A percentile compares a stretch with the other conserved stretches of the same genome.
Evolutionary conservation across 2,888 invertebrate genomes (phyloP).

Genomic region (Anagyrus pseudococci): DNA sequence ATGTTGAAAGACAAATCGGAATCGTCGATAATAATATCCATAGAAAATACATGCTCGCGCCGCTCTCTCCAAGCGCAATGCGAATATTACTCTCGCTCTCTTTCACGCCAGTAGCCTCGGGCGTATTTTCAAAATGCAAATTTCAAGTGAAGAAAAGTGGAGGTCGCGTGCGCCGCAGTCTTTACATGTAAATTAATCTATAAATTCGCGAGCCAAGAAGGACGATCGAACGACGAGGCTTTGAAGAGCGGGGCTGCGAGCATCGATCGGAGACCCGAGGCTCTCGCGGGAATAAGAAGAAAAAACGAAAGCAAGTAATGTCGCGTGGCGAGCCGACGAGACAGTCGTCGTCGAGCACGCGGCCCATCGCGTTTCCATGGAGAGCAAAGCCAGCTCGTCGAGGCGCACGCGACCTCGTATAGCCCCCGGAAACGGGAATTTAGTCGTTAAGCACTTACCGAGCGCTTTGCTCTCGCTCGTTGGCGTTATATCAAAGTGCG

Average conservation of each 20-base stretch:
- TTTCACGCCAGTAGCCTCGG: no score
- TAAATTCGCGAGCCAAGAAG: background rate
- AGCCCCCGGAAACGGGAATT: slow-evolving; percentile 15
- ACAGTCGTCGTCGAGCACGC: slow-evolving; percentile 21
- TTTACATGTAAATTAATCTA: background rate
- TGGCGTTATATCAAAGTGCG: background rate
- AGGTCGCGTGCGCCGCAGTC: background rate
- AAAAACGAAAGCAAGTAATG: slow-evolving; percentile 1
- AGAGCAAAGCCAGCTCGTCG: background rate
- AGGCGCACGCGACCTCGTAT: slow-evolving; percentile 5
- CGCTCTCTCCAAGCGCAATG: no score
- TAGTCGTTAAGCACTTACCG: background rate
- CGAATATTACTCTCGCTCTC: no score
- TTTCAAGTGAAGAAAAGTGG: background rate
- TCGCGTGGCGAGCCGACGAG: background rate
- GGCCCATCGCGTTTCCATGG: slow-evolving; percentile 32
- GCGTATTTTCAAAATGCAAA: background rate
- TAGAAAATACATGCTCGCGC: no score
- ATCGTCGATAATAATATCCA: no score
- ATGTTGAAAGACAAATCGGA: no score
- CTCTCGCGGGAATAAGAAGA: no score
- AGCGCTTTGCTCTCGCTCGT: background rate
- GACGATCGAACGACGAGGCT: background rate
- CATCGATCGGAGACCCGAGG: no score
- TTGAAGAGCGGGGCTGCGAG: background rate